These are phyloP conservation scores for Epicauta chinensis DNA, from an alignment of 1,140 invertebrate species.

Conservation along the genomic window DNA sequence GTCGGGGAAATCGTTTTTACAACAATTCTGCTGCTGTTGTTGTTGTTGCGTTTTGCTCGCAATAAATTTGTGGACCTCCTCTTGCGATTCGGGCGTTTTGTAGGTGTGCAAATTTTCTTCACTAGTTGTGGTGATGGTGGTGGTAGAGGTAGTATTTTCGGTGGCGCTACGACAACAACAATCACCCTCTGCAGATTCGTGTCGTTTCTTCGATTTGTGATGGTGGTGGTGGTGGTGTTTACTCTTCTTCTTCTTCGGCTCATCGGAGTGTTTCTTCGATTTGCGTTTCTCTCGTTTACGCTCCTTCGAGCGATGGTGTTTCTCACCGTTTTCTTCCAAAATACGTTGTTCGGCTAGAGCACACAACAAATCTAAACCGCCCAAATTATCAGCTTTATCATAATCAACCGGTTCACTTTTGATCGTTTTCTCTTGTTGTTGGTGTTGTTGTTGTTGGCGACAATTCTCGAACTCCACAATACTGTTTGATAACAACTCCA, in stretches of 20 bases:
- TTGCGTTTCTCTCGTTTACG: conserved; percentile 31
- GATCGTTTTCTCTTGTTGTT: too few relatives aligned
- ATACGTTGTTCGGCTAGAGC: conserved; percentile 79
- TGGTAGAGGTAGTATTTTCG: too few relatives aligned
- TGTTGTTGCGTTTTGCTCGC: conserved; percentile 37
- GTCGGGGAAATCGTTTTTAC: conserved; percentile 48
- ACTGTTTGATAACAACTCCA: conserved; percentile 75
- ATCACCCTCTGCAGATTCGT: conserved; percentile 14
- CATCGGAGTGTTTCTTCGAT: conserved; percentile 32
- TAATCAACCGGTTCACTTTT: conserved; percentile 19
- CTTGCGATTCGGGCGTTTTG: conserved; percentile 44
- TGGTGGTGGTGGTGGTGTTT: too few relatives aligned
- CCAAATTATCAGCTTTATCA: conserved; percentile 47
- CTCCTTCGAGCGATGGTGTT: conserved; percentile 19
- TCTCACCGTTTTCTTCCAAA: conserved; percentile 58
- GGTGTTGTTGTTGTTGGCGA: conserved; percentile 11
- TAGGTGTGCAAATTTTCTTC: conserved; percentile 36
- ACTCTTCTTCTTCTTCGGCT: conserved; percentile 17
- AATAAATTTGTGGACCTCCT: conserved; percentile 45
- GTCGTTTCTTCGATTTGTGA: conserved; percentile 19
- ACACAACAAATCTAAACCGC: conserved; percentile 73
- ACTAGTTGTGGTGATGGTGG: neutral
- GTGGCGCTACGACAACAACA: conserved; percentile 7
- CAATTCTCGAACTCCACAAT: conserved; percentile 63
- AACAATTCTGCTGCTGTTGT: conserved; percentile 29